Conservation (phyloP, 2,113 vertebrate genomes). For the Muntiacus muntjak region DNA sequence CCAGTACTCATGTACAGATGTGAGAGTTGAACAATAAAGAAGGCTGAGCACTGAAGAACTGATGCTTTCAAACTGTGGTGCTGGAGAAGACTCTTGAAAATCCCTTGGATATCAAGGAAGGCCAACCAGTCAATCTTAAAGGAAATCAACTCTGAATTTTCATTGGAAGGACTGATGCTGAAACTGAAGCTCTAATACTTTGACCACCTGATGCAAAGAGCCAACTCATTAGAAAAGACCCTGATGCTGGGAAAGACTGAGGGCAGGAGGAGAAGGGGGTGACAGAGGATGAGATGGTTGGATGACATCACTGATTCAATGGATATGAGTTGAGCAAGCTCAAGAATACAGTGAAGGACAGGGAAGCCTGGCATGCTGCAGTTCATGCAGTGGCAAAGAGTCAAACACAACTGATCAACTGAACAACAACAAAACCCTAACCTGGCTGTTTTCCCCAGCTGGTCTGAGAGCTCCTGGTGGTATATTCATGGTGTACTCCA, state of each 20-base stretch:
- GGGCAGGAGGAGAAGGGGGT: not conserved
- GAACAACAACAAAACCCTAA: not conserved
- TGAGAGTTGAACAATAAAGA: not conserved
- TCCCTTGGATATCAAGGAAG: not conserved
- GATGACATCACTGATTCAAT: not conserved
- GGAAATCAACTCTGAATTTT: not conserved
- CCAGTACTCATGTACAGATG: not conserved
- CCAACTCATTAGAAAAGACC: not conserved
- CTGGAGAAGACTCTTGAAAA: not conserved
- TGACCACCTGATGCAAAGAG: not conserved
- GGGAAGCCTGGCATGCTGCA: not conserved
- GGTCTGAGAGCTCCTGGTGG: not conserved
- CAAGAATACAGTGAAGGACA: not conserved
- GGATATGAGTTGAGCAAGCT: not conserved
- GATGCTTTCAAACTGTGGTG: not conserved
- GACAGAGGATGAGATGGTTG: not conserved
- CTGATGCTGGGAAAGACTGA: not conserved
- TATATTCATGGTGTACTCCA: rapidly evolving
- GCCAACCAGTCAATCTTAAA: not conserved
- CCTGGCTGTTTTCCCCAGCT: rapidly evolving
- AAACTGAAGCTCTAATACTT: not conserved
- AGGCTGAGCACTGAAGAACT: not conserved
- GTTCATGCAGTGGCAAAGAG: not conserved
- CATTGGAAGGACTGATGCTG: not conserved
- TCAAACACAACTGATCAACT: not conserved